phyloP scores from a whole-genome alignment of 2,888 invertebrate species.

The Dryadula phaetusa region DNA sequence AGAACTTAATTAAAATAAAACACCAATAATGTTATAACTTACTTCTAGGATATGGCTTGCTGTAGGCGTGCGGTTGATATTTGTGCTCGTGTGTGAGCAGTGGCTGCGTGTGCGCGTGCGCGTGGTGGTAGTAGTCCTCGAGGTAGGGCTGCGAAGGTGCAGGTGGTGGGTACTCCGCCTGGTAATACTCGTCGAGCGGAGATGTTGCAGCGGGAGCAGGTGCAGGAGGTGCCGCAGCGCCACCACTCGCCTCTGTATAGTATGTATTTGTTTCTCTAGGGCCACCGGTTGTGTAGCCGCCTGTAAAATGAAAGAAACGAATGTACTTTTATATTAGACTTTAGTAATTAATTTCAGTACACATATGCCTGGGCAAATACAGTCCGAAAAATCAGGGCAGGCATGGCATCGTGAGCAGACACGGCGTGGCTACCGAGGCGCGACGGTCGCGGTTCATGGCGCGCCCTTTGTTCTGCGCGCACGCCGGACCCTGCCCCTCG shows the following conservation, averaged over 20 bases:
- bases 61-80: constrained; percentile 88
- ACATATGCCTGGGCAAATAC: constrained; percentile 11
- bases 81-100: constrained; percentile 86
- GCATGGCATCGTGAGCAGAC: constrained; percentile 48
- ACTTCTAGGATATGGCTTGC: constrained; percentile 90
- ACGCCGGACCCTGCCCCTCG: constrained; percentile 46
- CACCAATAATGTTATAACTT: constrained; percentile 51
- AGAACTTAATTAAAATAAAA: neutral
- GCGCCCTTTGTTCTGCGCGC: constrained; percentile 83
- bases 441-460: constrained; percentile 81
- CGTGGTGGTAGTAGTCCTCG: constrained; percentile 90
- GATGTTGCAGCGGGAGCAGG: constrained; percentile 74
- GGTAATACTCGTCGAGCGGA: constrained; percentile 83
- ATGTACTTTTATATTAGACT: neutral
- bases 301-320: constrained; percentile 54
- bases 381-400: constrained; percentile 46
- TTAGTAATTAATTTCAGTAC: neutral
- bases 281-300: constrained; percentile 84
- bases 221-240: constrained; percentile 59
- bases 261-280: constrained; percentile 80
- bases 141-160: constrained; percentile 85
- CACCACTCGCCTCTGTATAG: constrained; percentile 74
- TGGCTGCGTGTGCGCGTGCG: constrained; percentile 87
- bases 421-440: constrained; percentile 67
- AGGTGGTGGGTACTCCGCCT: constrained; percentile 76